Evolutionary conservation across 2,113 vertebrate species (phyloP).

Genomic region (Calyptommatus sinebrachiatus): DNA sequence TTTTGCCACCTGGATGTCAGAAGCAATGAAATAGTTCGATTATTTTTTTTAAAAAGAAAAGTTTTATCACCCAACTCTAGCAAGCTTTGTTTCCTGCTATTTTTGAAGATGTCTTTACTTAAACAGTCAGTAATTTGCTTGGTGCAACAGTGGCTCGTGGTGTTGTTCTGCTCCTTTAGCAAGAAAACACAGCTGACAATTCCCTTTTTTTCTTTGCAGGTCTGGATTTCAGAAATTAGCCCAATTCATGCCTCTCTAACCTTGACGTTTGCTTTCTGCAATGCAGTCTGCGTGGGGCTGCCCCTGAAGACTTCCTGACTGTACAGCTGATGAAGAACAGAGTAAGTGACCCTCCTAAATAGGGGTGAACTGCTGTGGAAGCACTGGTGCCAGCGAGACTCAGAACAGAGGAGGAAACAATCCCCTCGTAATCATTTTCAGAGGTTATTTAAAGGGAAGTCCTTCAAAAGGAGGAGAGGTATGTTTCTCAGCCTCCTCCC

Average conservation of each 20-base stretch:
- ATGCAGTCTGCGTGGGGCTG: constrained; percentile 9
- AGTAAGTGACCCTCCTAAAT: constrained; percentile 7
- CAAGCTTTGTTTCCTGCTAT: background rate
- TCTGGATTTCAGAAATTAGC: background rate
- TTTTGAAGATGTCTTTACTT: background rate
- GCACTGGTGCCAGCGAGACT: background rate
- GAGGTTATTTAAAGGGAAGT: constrained; percentile 8
- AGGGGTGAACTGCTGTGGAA: background rate
- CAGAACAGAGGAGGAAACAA: background rate
- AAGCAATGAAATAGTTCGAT: background rate
- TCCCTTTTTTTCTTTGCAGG: background rate
- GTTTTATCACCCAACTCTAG: background rate
- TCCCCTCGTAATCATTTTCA: constrained; percentile 12
- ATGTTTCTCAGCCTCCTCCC: too few relatives aligned
- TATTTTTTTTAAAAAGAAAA: background rate
- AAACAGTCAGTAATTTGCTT: background rate
- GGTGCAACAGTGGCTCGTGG: background rate
- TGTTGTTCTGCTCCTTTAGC: background rate
- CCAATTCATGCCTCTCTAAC: background rate
- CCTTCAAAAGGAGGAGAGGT: background rate
- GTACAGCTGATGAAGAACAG: background rate
- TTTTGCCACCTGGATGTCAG: too few relatives aligned
- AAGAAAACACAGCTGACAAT: background rate
- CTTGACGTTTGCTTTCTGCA: constrained; percentile 13
- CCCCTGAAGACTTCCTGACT: constrained; percentile 15